These are phyloP conservation scores for Pocota personata DNA, from an alignment of 2,888 invertebrate species.

Conservation along the genomic window DNA sequence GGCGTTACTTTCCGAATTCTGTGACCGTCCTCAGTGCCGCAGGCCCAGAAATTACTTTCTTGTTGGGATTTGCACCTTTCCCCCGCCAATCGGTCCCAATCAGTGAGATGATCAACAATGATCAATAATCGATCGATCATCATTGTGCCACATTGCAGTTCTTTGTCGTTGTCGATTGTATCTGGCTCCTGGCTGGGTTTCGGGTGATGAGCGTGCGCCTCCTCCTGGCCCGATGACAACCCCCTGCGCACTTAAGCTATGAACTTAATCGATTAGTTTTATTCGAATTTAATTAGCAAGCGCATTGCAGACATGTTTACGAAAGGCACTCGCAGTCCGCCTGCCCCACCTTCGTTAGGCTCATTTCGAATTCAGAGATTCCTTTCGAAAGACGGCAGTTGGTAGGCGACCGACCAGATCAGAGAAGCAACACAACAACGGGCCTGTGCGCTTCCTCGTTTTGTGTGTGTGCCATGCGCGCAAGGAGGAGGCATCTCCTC, in stretches of 20 bases:
- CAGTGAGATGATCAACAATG: constrained; percentile 51
- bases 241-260: constrained; percentile 52
- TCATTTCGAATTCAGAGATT: constrained; percentile 74
- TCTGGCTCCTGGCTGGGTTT: constrained; percentile 18
- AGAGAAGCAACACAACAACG: not conserved
- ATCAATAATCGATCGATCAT: constrained; percentile 72
- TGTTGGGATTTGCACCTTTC: constrained; percentile 44
- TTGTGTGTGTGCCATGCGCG: constrained; percentile 34
- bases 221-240: constrained; percentile 22
- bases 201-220: constrained; percentile 18
- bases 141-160: constrained; percentile 43
- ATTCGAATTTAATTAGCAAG: constrained; percentile 76
- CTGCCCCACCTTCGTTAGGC: constrained; percentile 36
- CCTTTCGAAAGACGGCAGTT: constrained; percentile 11
- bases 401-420: constrained; percentile 12
- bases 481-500: constrained; percentile 46
- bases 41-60: constrained; percentile 29
- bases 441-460: constrained; percentile 50
- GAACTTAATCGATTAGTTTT: constrained; percentile 76
- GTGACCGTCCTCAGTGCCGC: not conserved
- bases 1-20: constrained; percentile 62
- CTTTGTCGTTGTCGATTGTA: not conserved
- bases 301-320: constrained; percentile 73
- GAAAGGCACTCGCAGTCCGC: constrained; percentile 25
- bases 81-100: constrained; percentile 27